phyloP scores from a whole-genome alignment of 1,140 invertebrate species.

The Leptinotarsa defecta region DNA sequence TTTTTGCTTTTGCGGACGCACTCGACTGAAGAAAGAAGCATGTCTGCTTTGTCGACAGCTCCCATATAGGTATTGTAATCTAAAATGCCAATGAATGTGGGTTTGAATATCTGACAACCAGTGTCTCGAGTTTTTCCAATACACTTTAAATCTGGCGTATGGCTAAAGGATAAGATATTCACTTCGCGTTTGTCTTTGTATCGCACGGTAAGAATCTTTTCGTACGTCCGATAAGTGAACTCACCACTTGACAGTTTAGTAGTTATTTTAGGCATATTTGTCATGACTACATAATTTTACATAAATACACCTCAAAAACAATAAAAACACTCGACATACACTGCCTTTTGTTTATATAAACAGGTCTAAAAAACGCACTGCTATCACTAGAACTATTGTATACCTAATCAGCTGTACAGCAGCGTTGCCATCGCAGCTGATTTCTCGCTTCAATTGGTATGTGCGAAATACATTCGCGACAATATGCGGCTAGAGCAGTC shows the following conservation, averaged over 20 bases:
- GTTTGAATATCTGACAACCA: constrained; percentile 12
- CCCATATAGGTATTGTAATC: constrained; percentile 53
- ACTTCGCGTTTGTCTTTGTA: constrained; percentile 13
- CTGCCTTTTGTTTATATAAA: too few species aligned
- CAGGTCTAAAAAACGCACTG: too few species aligned
- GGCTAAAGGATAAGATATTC: constrained; percentile 2
- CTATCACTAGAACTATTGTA: too few species aligned
- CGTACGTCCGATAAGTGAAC: not conserved
- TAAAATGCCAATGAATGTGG: constrained; percentile 6
- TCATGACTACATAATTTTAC: too few species aligned
- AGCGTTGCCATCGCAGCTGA: too few species aligned
- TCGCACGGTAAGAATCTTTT: not conserved
- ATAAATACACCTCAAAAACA: too few species aligned
- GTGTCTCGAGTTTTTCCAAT: not conserved
- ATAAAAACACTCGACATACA: too few species aligned
- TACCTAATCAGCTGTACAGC: too few species aligned
- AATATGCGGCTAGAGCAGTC: too few species aligned
- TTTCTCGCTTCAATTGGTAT: too few species aligned
- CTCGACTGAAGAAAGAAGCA: constrained; percentile 44
- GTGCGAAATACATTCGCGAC: too few species aligned
- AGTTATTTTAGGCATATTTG: not conserved
- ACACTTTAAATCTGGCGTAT: constrained; percentile 12
- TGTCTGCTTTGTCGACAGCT: constrained; percentile 51
- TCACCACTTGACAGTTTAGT: not conserved
- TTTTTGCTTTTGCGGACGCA: constrained; percentile 42